Evolutionary conservation across 2,113 vertebrate species (phyloP).

Genomic region (Ameiurus melas): DNA sequence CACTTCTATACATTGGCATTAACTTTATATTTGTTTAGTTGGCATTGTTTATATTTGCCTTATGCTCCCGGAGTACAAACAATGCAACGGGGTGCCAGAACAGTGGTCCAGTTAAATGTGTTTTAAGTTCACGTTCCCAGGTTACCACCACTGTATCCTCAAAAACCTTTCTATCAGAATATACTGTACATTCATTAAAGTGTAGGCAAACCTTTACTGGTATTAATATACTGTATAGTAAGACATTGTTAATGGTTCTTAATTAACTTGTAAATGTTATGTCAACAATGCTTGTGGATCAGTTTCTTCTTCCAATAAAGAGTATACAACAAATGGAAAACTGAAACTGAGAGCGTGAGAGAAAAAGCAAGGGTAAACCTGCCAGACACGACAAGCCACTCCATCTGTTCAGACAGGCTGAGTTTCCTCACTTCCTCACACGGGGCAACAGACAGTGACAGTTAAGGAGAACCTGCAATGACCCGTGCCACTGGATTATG

Average conservation of each 20-base stretch:
- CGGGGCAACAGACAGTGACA: slow-evolving; percentile 48
- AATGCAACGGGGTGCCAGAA: too few species aligned
- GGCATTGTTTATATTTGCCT: too few species aligned
- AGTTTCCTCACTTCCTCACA: slow-evolving; percentile 29
- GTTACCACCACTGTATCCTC: neutral
- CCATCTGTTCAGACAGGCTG: slow-evolving; percentile 67
- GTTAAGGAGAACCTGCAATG: slow-evolving; percentile 44
- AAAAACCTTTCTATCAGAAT: neutral
- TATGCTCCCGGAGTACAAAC: too few species aligned
- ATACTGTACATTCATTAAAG: neutral
- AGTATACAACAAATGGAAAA: neutral
- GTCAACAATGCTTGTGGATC: neutral
- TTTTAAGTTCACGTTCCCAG: too few species aligned
- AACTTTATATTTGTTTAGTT: too few species aligned
- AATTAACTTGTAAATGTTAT: neutral
- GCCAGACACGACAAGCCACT: slow-evolving; percentile 68
- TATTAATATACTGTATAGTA: neutral
- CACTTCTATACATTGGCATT: too few species aligned
- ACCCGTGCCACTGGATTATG: slow-evolving; percentile 51
- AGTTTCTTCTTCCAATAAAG: neutral
- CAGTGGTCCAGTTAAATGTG: too few species aligned
- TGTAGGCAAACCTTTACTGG: neutral
- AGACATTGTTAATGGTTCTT: neutral
- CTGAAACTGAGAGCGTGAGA: neutral
- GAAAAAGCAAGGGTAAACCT: slow-evolving; percentile 55